Evolutionary conservation across 1,140 invertebrate genomes (phyloP), one percentile per base, ranked within the genome.

Genomic region (Hormaphis cornu): DNA sequence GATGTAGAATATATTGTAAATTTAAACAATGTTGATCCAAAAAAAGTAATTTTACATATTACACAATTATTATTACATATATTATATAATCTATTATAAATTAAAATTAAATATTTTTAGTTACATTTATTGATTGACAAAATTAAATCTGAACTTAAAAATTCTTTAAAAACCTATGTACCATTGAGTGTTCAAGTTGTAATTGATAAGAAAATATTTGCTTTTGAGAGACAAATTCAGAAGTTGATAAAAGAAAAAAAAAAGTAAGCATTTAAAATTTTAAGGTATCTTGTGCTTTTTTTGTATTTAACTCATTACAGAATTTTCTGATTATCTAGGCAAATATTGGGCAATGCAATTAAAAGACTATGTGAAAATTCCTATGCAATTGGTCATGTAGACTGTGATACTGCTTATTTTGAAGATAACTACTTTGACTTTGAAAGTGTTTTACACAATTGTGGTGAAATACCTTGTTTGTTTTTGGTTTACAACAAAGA

Each of bases 401-500:
- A 66, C 3, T 46, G 42, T 48, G 44, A 66, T 35, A 22, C 1
- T n/a, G 24, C 28, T 8, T 66, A 50, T 9, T 48, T 66, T 50
- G 20, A 66, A 35, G 30, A 50, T 48, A 50, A 66, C 9, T 18
- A 20, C 22, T 33, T 50, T 33, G 12, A 66, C 35, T 48, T 66
- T 66, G 44, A 66, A 30, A 14, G 35, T 48, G 28, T 66, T 0
- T 8, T 30, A 4, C n/a, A 48, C 33, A 12, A 24, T 16, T 66
- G 44, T 46, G 28, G 42, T 33, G 28, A 66, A 30, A 42, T 86
- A 81, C 74, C 79, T 86, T 26, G 77, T 86, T 22, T 83, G 85
- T 75, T 84, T 81, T 80, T 87, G 44, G 78, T 81, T 54, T 79
- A 81, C 72, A 80, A 79, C 12, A 81, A 83, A 72, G 81, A 78